These are phyloP conservation scores for Napeogenes inachia DNA, from an alignment of 2,888 invertebrate species.

Conservation along the genomic window DNA sequence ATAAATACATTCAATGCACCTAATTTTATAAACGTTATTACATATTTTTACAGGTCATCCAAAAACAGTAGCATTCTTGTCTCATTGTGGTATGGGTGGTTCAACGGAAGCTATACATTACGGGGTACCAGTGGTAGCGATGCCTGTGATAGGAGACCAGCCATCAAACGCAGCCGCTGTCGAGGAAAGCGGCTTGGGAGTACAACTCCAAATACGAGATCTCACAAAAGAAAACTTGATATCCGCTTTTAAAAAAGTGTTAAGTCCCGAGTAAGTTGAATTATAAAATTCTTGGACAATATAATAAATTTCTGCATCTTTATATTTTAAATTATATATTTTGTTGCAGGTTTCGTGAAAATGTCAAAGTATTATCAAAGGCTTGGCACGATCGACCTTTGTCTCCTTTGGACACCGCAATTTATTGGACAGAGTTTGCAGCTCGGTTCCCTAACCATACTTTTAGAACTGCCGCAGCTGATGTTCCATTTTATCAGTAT, in stretches of 20 bases:
- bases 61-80: slow-evolving; percentile 77
- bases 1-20: too few relatives aligned
- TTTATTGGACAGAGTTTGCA: slow-evolving; percentile 81
- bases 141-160: slow-evolving; percentile 79
- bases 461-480: slow-evolving; percentile 72
- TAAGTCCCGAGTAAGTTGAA: slow-evolving; percentile 71
- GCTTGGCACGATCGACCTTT: slow-evolving; percentile 79
- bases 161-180: slow-evolving; percentile 76
- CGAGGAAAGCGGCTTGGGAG: slow-evolving; percentile 75
- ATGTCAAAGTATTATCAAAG: slow-evolving; percentile 66
- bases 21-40: background rate
- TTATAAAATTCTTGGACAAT: background rate
- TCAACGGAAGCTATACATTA: slow-evolving; percentile 78
- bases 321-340: background rate
- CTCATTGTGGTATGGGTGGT: slow-evolving; percentile 79
- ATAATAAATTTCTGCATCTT: too few relatives aligned
- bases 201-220: slow-evolving; percentile 60
- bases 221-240: slow-evolving; percentile 71
- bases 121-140: slow-evolving; percentile 78
- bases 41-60: slow-evolving; percentile 69
- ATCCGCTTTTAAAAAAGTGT: slow-evolving; percentile 71
- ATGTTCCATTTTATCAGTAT: slow-evolving; percentile 75
- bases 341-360: slow-evolving; percentile 57
- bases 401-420: slow-evolving; percentile 77
- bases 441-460: slow-evolving; percentile 70